phyloP scores from a whole-genome alignment of 2,888 invertebrate species.

The Himalopsyche kuldschensis region DNA sequence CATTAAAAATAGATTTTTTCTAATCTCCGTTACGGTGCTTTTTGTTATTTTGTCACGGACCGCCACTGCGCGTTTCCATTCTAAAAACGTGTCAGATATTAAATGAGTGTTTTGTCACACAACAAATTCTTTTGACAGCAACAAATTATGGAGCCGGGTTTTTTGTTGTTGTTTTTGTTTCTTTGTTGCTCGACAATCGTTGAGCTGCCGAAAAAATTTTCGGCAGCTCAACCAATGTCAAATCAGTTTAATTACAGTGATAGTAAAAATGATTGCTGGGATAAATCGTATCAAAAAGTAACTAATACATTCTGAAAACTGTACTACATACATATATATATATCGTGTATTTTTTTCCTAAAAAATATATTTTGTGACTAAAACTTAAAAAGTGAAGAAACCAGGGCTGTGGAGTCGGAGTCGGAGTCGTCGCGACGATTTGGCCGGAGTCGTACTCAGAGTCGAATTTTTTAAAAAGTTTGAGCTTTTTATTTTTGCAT shows the following conservation, averaged over 20 bases:
- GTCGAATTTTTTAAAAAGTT: too few relatives aligned
- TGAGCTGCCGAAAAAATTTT: not conserved
- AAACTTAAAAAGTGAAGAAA: too few relatives aligned
- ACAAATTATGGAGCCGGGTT: not conserved
- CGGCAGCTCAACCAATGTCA: too few relatives aligned
- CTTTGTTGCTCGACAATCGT: not conserved
- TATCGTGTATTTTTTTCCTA: too few relatives aligned
- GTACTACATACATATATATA: too few relatives aligned
- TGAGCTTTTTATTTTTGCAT: too few relatives aligned
- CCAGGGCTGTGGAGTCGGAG: too few relatives aligned
- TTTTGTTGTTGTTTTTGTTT: not conserved
- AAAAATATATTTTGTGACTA: too few relatives aligned
- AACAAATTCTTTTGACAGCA: not conserved
- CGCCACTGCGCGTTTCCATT: not conserved
- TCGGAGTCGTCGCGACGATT: too few relatives aligned
- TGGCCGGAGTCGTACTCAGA: too few relatives aligned
- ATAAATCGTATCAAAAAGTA: too few relatives aligned
- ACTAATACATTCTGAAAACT: too few relatives aligned
- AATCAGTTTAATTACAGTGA: not conserved
- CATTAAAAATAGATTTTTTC: not conserved
- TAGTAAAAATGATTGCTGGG: not conserved
- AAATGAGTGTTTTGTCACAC: not conserved
- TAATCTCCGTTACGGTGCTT: not conserved
- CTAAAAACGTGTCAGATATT: not conserved
- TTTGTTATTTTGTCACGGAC: not conserved